Conservation (phyloP, 1,140 invertebrate genomes). For the Formica selysi region DNA sequence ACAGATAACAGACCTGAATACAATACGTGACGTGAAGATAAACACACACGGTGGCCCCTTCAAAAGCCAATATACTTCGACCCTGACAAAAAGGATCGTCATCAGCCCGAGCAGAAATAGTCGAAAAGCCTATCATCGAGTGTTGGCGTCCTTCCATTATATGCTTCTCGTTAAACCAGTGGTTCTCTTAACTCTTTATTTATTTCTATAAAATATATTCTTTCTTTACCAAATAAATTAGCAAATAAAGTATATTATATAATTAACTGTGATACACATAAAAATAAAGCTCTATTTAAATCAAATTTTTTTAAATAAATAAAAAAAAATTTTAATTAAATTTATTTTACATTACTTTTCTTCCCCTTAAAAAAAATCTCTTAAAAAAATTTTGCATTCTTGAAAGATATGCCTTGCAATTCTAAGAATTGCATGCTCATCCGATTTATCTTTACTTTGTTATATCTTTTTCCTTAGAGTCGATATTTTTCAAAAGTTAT, state of each 20-base stretch:
- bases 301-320: neutral
- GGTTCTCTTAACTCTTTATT: conserved; percentile 12
- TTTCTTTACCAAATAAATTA: neutral
- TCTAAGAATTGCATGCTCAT: neutral
- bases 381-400: neutral
- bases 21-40: conserved; percentile 43
- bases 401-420: neutral
- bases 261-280: neutral
- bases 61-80: conserved; percentile 38
- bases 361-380: neutral
- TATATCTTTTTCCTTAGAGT: neutral
- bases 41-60: neutral
- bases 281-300: neutral
- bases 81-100: neutral
- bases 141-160: neutral
- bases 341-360: neutral
- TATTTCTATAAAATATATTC: neutral
- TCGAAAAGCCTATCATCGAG: conserved; percentile 20
- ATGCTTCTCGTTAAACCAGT: conserved; percentile 2
- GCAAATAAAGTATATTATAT: neutral
- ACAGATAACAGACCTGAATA: conserved; percentile 45
- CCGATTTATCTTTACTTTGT: neutral
- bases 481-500: neutral
- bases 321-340: neutral
- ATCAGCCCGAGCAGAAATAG: conserved; percentile 1